Percentiles rank a stretch among this genome's conserved stretches.
Conservation (phyloP, 2,797 vertebrate genomes). For the Coilia nasus region DNA sequence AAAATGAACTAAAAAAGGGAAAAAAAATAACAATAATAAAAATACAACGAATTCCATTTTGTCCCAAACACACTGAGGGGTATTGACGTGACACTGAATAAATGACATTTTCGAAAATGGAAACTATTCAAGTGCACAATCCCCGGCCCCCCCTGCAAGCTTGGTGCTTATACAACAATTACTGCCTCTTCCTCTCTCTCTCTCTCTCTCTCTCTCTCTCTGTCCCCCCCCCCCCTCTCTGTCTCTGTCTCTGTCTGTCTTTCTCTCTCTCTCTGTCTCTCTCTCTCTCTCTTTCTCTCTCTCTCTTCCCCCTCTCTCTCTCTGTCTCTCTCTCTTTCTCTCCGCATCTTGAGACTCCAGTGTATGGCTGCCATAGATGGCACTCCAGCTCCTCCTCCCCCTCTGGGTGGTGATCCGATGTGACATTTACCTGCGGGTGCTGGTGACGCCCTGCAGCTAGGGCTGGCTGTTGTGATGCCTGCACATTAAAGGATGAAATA, state of each 20-base stretch:
- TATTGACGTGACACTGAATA: slow-evolving; percentile 63
- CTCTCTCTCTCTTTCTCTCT: neutral
- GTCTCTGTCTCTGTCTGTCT: neutral
- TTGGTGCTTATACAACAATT: slow-evolving; percentile 65
- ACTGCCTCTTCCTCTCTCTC: slow-evolving; percentile 26
- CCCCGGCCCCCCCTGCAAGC: slow-evolving; percentile 36
- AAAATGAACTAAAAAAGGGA: slow-evolving; percentile 32
- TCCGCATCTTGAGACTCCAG: neutral
- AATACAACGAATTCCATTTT: slow-evolving; percentile 63
- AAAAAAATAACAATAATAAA: slow-evolving; percentile 59
- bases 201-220: neutral
- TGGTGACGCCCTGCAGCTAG: slow-evolving; percentile 28
- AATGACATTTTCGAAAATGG: slow-evolving; percentile 72
- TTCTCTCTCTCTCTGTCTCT: neutral
- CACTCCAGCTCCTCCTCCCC: neutral
- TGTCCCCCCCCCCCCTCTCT: neutral
- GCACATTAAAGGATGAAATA: slow-evolving; percentile 44
- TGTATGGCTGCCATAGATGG: slow-evolving; percentile 1
- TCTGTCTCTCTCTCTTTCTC: neutral
- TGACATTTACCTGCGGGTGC: slow-evolving; percentile 45
- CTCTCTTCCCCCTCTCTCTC: neutral
- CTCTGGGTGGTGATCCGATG: slow-evolving; percentile 36
- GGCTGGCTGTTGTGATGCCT: slow-evolving; percentile 38
- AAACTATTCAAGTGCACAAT: slow-evolving; percentile 70
- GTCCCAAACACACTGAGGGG: slow-evolving; percentile 66